Percentiles rank a stretch among this genome's conserved stretches.
Conservation (phyloP, 2,797 vertebrate species). For the Enteromius trimaculatus region DNA sequence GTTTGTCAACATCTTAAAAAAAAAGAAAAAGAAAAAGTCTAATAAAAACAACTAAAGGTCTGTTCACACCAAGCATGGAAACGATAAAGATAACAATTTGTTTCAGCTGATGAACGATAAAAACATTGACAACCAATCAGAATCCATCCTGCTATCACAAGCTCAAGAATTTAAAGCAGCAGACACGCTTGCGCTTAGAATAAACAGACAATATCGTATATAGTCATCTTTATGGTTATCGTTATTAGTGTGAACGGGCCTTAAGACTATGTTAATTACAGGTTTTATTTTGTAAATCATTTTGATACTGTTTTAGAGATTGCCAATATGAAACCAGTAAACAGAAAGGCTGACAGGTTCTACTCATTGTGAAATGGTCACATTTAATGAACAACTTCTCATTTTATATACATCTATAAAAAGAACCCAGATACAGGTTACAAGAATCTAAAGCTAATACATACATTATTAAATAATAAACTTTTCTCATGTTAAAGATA, state of each 20-base stretch:
- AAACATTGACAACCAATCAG: too few relatives aligned
- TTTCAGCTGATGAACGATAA: too few relatives aligned
- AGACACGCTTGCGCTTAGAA: too few relatives aligned
- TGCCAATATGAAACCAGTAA: slow-evolving; percentile 10
- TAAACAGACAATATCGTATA: too few relatives aligned
- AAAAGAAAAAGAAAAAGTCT: background rate
- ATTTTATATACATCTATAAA: slow-evolving; percentile 99
- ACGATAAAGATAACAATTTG: too few relatives aligned
- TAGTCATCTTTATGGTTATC: too few relatives aligned
- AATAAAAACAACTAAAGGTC: background rate
- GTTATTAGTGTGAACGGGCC: too few relatives aligned
- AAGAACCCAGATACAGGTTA: slow-evolving; percentile 98
- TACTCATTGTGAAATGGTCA: slow-evolving; percentile 95
- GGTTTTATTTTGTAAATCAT: background rate
- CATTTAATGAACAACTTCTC: slow-evolving; percentile 97
- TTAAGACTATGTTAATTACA: background rate
- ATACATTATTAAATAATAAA: slow-evolving; percentile 92
- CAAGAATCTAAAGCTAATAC: slow-evolving; percentile 87
- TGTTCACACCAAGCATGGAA: too few relatives aligned
- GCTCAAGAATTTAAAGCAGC: too few relatives aligned
- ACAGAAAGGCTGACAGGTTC: slow-evolving; percentile 59
- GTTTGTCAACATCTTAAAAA: background rate
- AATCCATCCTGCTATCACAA: too few relatives aligned
- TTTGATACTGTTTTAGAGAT: background rate
- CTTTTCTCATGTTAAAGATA: slow-evolving; percentile 86